Percentiles rank a stretch among this genome's conserved stretches.
phyloP scores from a whole-genome alignment of 2,888 invertebrate genomes.

The Conops quadrifasciatus region DNA sequence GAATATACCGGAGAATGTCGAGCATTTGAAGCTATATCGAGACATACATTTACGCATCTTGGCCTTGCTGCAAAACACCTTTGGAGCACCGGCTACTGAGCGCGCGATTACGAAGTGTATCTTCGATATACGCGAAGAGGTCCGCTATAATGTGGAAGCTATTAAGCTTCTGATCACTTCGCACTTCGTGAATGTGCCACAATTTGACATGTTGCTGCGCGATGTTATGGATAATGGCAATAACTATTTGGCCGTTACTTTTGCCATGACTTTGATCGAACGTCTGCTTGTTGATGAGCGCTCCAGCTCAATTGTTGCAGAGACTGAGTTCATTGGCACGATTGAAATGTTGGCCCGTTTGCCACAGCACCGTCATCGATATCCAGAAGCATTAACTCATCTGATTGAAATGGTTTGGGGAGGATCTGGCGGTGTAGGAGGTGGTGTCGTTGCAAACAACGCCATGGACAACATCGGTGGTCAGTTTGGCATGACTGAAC shows the following conservation, averaged over 20 bases:
- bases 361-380: slow-evolving; percentile 76
- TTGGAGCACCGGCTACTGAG: slow-evolving; percentile 89
- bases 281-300: slow-evolving; percentile 87
- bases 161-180: slow-evolving; percentile 87
- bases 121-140: slow-evolving; percentile 88
- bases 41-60: slow-evolving; percentile 91
- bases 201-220: slow-evolving; percentile 83
- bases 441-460: slow-evolving; percentile 64
- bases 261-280: slow-evolving; percentile 91
- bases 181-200: slow-evolving; percentile 82
- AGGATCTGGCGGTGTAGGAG: slow-evolving; percentile 72
- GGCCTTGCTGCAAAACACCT: slow-evolving; percentile 89
- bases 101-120: slow-evolving; percentile 89
- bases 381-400: slow-evolving; percentile 83
- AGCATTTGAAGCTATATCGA: slow-evolving; percentile 83
- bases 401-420: slow-evolving; percentile 82
- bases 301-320: slow-evolving; percentile 77
- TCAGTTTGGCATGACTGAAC: slow-evolving; percentile 69
- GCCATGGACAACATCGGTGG: slow-evolving; percentile 52
- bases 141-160: slow-evolving; percentile 89
- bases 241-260: slow-evolving; percentile 81
- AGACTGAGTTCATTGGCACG: slow-evolving; percentile 86
- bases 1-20: slow-evolving; percentile 75
- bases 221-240: slow-evolving; percentile 88
- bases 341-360: slow-evolving; percentile 85